Base-by-base conservation (phyloP, 2,888 invertebrate genomes). In the Altica lythri region DNA sequence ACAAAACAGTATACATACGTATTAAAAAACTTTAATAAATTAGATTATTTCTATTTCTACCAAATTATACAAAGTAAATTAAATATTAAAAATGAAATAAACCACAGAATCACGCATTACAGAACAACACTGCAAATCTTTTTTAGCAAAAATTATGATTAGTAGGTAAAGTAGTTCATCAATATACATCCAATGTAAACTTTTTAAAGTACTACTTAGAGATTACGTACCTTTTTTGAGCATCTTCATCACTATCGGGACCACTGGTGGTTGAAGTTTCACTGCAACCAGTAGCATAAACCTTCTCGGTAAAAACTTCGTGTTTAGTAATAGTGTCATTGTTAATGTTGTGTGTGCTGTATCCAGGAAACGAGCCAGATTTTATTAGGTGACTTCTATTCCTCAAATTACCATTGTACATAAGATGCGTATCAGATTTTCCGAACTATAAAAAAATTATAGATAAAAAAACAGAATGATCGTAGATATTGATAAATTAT, bases 321-420 rank as follows among this genome's bases (percentile, higher is more conserved):
- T 85, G 86, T 5, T 82, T 83, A 0, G 83, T 81, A 61, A 81
- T 83, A 37, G 57, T 58, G 34, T 65, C 65, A 38, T 55, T 57
- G 52, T 83, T 84, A 18, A 44, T 81, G 38, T 52, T 50, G 79
- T 63, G 83, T 80, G 62, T 47, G 57, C 84, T 71, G 58, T 69
- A 80, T 10, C 87, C 86, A 47, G 88, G 86, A 76, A 88, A 88
- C 4, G 89, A 88, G 32, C 86, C 84, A 0, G 88, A 88, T 76
- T 90, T 90, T 12, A 88, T 84, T 43, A 89, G 60, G 16, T 67
- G 53, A 46, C 60, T 64, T 34, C 67, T 63, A 19, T 59, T 60
- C 35, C 62, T 67, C 49, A 53, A 57, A 38, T 43, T 19, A 12
- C 18, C 47, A 48, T 59, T 67, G 55, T 60, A 62, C 25, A 61